Base-by-base conservation (phyloP, 2,888 invertebrate genomes). In the Nymphalis c-album region DNA sequence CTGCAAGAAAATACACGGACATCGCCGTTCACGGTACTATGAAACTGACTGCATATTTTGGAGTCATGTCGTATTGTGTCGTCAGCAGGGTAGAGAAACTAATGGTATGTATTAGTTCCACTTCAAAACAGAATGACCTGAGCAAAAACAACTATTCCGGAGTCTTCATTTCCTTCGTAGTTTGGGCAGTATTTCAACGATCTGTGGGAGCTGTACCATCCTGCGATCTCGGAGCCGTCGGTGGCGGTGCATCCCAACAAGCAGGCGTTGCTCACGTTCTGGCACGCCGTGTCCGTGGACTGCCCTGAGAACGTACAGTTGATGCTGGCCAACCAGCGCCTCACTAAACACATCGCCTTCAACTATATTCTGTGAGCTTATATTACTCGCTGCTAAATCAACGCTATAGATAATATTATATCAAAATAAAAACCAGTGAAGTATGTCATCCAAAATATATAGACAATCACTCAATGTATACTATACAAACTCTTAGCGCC, bases 231-330 rank as follows among this genome's bases (percentile, higher is more conserved):
- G 13, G 98, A 98, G 90, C 98, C 98, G 0, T 97, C 97, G 64
- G 97, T 98, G 76, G 96, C 98, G 26, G 97, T 98, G 65, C 98
- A 98, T 90, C 98, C 98, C 81, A 98, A 98, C 88, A 98, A 98
- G 85, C 98, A 98, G 85, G 97, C 98, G 5, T 87, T 98, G 75
- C 93, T 98, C 18, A 94, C 97, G 46, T 98, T 98, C 92, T 98
- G 98, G 98, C 97, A 98, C 92, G 97, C 97, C 74, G 97, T 97
- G 40, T 97, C 97, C 76, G 94, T 96, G 8, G 98, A 98, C 87
- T 98, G 98, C 84, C 96, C 97, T 0, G 98, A 98, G 89, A 98
- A 98, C 86, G 95, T 98, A 50, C 95, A 96, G 81, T 94, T 97
- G 64, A 97, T 98, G 77, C 94, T 98, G 67, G 95, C 96, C 81